Percentiles rank a stretch among this genome's conserved stretches.
Conservation (phyloP, 2,888 invertebrate genomes). For the Lepidocyrtinus sp. region DNA sequence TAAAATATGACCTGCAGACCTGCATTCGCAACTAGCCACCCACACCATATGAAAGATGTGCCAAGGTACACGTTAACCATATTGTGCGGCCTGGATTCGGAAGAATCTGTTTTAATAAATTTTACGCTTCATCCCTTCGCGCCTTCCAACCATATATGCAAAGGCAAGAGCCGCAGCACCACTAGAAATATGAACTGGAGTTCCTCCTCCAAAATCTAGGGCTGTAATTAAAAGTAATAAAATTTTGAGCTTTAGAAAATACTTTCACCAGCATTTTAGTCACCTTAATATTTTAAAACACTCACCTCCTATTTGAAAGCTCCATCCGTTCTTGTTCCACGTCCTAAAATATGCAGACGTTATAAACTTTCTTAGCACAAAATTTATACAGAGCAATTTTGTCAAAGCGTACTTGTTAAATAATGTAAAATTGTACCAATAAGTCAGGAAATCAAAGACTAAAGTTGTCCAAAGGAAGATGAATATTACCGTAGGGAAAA, state of each 20-base stretch:
- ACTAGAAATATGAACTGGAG: slow-evolving; percentile 59
- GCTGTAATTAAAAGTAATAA: slow-evolving; percentile 30
- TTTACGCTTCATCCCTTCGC: too few species aligned
- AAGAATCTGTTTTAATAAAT: neutral
- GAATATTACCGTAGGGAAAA: slow-evolving; percentile 65
- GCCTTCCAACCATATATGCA: slow-evolving; percentile 63
- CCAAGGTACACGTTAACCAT: slow-evolving; percentile 64
- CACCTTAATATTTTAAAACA: neutral
- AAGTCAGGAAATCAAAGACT: slow-evolving; percentile 67
- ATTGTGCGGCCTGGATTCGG: slow-evolving; percentile 58
- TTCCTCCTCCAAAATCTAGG: slow-evolving; percentile 65
- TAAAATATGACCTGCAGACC: neutral
- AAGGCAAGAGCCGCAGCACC: slow-evolving; percentile 65
- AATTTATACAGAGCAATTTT: too few species aligned
- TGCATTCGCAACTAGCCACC: slow-evolving; percentile 55
- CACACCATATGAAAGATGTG: slow-evolving; percentile 62
- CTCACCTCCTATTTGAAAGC: slow-evolving; percentile 51
- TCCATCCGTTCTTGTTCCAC: slow-evolving; percentile 67
- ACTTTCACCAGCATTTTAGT: neutral
- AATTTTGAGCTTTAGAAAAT: neutral
- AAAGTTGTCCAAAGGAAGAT: slow-evolving; percentile 66
- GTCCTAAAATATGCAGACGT: too few species aligned
- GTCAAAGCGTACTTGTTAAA: too few species aligned
- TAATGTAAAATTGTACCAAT: too few species aligned
- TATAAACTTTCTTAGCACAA: too few species aligned